phyloP scores from a whole-genome alignment of 2,797 vertebrate genomes.

The Adelosebastes latens region DNA sequence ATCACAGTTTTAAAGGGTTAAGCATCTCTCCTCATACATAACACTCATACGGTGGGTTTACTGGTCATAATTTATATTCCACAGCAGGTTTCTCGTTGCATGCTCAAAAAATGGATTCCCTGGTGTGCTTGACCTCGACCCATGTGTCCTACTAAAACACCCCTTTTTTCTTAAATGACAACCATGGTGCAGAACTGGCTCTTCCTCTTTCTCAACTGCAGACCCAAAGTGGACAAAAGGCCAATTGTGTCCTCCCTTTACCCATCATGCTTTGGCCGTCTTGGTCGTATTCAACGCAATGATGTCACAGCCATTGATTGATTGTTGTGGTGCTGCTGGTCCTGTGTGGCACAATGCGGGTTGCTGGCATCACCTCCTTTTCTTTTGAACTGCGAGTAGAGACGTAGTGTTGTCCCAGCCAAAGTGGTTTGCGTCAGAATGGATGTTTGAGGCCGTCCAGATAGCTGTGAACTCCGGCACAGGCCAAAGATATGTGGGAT shows the following conservation, averaged over 20 bases:
- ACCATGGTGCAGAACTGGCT: background rate
- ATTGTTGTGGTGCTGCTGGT: conserved; percentile 25
- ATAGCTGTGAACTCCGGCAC: conserved; percentile 24
- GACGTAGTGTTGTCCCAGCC: conserved; percentile 25
- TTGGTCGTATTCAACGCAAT: conserved; percentile 24
- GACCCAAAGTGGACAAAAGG: conserved; percentile 49
- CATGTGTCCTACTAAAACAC: background rate
- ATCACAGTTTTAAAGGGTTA: too few relatives aligned
- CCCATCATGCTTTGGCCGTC: conserved; percentile 44
- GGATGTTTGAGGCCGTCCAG: conserved; percentile 41
- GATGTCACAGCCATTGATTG: conserved; percentile 59
- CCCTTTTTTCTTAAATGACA: conserved; percentile 4
- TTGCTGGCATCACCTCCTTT: conserved; percentile 37
- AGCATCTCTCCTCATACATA: background rate
- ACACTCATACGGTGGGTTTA: background rate
- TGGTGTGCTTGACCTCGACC: conserved; percentile 3
- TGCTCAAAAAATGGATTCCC: conserved; percentile 1
- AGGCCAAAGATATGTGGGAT: conserved; percentile 29
- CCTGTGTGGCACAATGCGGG: conserved; percentile 34
- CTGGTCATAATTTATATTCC: background rate
- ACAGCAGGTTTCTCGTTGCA: background rate
- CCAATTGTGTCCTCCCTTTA: conserved; percentile 38
- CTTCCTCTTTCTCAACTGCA: conserved; percentile 18
- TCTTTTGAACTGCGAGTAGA: conserved; percentile 31
- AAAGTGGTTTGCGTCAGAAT: conserved; percentile 56